A percentile compares a stretch with the other conserved stretches of the same genome.
Conservation (phyloP, 2,888 invertebrate genomes). For the Pseudoips prasinana region DNA sequence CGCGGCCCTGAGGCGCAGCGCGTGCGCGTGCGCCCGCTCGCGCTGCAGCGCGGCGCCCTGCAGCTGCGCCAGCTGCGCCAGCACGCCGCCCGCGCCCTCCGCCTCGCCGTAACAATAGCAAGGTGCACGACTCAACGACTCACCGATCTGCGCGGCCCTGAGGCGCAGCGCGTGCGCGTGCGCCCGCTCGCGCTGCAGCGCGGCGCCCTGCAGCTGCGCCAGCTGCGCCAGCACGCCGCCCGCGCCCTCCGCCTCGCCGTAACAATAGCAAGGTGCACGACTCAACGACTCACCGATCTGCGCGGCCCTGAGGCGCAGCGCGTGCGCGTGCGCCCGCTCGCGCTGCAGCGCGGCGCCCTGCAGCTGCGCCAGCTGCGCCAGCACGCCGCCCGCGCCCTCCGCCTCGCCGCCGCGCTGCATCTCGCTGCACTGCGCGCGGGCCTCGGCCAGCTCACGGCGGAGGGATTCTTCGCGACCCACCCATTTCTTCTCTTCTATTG, state of each 20-base stretch:
- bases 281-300: conserved; percentile 44
- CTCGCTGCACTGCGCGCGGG: conserved; percentile 45
- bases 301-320: conserved; percentile 16
- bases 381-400: conserved; percentile 30
- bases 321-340: conserved; percentile 45
- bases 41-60: too few relatives aligned
- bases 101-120: too few relatives aligned
- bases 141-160: conserved; percentile 34
- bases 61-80: too few relatives aligned
- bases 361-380: conserved; percentile 57
- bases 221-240: conserved; percentile 51
- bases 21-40: too few relatives aligned
- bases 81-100: too few relatives aligned
- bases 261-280: too few relatives aligned
- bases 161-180: conserved; percentile 33
- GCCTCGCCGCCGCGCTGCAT: conserved; percentile 14
- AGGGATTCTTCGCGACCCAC: conserved; percentile 55
- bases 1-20: too few relatives aligned
- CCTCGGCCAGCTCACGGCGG: conserved; percentile 52
- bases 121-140: too few relatives aligned
- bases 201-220: conserved; percentile 57
- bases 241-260: conserved; percentile 8
- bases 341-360: conserved; percentile 55
- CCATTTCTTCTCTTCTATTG: conserved; percentile 75
- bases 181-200: conserved; percentile 50